Percentiles rank a stretch among this genome's conserved stretches.
Conservation (phyloP, 2,797 vertebrate species). For the Crax fasciolata region DNA sequence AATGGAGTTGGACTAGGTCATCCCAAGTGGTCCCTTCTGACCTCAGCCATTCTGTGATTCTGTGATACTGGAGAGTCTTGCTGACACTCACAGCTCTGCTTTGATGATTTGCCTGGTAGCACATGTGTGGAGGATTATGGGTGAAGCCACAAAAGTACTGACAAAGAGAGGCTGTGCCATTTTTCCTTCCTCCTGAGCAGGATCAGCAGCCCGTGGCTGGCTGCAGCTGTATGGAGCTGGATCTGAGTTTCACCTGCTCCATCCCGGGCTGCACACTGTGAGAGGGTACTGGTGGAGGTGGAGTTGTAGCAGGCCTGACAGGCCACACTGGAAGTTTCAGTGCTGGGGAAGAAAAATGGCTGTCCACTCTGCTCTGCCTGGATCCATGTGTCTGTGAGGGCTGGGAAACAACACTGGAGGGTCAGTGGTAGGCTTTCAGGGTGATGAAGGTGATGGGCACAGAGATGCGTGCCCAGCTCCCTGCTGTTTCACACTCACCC, state of each 20-base stretch:
- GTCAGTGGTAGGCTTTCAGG: background rate
- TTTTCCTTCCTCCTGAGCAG: background rate
- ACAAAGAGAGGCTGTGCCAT: slow-evolving; percentile 6
- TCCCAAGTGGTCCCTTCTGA: no score
- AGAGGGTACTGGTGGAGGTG: background rate
- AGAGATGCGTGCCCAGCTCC: background rate
- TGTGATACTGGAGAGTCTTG: background rate
- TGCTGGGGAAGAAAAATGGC: background rate
- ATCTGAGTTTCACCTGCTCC: background rate
- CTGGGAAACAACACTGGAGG: background rate
- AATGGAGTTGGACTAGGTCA: no score
- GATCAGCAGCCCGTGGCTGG: background rate
- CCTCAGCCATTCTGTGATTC: no score
- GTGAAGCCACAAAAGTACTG: background rate
- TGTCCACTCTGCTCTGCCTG: background rate
- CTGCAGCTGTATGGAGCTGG: background rate
- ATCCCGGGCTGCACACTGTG: background rate
- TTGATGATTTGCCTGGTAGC: slow-evolving; percentile 25
- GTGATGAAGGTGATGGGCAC: background rate
- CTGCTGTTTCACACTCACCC: background rate
- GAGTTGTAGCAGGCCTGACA: background rate
- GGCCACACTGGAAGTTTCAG: background rate
- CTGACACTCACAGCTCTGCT: background rate
- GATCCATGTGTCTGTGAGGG: background rate
- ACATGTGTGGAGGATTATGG: background rate